phyloP scores from a whole-genome alignment of 1,140 invertebrate species.

The Fopius arisanus region DNA sequence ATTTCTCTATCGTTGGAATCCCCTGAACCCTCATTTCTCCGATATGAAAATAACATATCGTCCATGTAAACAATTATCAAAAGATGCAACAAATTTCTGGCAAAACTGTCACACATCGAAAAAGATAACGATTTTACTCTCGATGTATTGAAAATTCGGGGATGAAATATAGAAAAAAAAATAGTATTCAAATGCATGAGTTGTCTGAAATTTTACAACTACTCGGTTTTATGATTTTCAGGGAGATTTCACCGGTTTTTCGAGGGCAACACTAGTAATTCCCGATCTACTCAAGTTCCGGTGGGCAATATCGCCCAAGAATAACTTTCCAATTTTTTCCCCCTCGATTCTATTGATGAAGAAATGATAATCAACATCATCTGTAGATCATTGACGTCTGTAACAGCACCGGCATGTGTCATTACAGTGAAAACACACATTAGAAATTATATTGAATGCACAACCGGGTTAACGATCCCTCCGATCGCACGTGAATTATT shows the following conservation, averaged over 20 bases:
- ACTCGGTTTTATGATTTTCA: not conserved
- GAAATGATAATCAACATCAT: not conserved
- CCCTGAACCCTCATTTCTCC: not conserved
- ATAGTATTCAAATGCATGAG: no score
- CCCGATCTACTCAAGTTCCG: not conserved
- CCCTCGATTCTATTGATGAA: no score
- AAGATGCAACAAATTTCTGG: no score
- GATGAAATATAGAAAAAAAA: no score
- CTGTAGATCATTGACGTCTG: not conserved
- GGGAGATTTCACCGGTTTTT: not conserved
- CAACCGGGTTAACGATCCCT: not conserved
- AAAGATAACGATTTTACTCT: no score
- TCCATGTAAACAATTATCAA: no score
- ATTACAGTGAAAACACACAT: constrained; percentile 3
- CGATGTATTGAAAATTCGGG: no score
- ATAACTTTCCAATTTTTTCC: not conserved
- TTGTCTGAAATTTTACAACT: not conserved
- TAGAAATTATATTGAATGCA: not conserved
- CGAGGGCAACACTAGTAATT: not conserved
- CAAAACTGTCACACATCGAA: no score
- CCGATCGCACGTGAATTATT: not conserved
- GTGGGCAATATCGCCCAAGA: not conserved
- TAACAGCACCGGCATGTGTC: not conserved
- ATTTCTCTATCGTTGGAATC: constrained; percentile 30
- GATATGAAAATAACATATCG: not conserved